A percentile compares a stretch with the other conserved stretches of the same genome.
phyloP scores from a whole-genome alignment of 2,113 vertebrate species.

The Erinaceus europaeus region DNA sequence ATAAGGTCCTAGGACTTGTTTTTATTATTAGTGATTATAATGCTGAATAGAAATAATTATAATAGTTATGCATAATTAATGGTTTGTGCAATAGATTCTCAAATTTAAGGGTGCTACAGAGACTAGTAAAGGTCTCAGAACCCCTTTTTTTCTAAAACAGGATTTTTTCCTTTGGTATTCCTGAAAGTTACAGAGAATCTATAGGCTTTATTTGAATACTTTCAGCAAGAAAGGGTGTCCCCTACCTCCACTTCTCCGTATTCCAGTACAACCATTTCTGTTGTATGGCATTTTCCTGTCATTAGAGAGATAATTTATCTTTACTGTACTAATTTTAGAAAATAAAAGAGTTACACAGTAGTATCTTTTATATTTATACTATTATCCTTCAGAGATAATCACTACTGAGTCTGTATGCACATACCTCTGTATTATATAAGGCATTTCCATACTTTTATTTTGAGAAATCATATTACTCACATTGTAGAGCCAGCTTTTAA shows the following conservation, averaged over 20 bases:
- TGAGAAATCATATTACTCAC: neutral
- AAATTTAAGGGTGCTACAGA: neutral
- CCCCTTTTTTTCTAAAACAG: neutral
- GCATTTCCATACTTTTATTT: neutral
- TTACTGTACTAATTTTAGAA: slow-evolving; percentile 4
- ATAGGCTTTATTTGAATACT: neutral
- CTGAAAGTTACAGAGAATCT: neutral
- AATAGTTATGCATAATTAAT: neutral
- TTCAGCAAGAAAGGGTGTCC: neutral
- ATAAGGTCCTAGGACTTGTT: neutral
- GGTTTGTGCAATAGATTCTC: neutral
- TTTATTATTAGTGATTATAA: neutral
- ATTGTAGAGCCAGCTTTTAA: no score
- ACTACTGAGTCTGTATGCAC: no score
- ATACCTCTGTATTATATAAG: no score
- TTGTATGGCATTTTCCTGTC: neutral
- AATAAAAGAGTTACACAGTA: neutral
- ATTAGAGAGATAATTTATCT: slow-evolving; percentile 2
- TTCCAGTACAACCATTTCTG: neutral
- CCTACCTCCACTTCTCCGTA: neutral
- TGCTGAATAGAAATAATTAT: neutral
- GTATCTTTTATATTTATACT: neutral
- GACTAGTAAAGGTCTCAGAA: neutral
- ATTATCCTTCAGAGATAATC: neutral
- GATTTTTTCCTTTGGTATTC: neutral